phyloP scores from a whole-genome alignment of 2,113 vertebrate genomes.

The Poeciliopsis turrubarensis region DNA sequence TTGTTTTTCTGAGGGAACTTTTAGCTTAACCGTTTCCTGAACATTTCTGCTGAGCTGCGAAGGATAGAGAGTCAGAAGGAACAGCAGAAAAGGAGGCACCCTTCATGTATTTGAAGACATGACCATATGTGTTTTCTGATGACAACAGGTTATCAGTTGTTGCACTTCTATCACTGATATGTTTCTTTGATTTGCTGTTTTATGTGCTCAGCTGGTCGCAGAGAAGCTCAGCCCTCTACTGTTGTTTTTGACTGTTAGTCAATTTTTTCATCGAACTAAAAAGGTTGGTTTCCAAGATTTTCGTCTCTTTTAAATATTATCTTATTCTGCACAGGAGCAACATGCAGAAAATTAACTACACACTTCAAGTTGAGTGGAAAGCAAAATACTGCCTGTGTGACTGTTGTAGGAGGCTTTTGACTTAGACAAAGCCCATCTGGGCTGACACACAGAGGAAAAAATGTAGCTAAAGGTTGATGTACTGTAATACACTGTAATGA shows the following conservation, averaged over 20 bases:
- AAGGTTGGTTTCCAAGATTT: conserved; percentile 14
- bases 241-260: not conserved
- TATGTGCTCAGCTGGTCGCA: conserved; percentile 29
- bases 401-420: conserved; percentile 46
- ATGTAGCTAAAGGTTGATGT: conserved; percentile 37
- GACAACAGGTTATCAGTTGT: conserved; percentile 7
- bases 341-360: conserved; percentile 23
- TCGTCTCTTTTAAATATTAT: conserved; percentile 6
- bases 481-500: conserved; percentile 26
- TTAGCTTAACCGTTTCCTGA: conserved; percentile 59
- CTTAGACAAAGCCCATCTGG: conserved; percentile 48
- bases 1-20: conserved; percentile 23
- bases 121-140: conserved; percentile 13
- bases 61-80: conserved; percentile 30
- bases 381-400: conserved; percentile 39
- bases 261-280: not conserved
- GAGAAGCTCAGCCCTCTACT: conserved; percentile 12
- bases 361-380: conserved; percentile 38
- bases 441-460: conserved; percentile 24
- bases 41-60: conserved; percentile 39
- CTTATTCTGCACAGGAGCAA: not conserved
- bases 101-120: conserved; percentile 6
- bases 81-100: conserved; percentile 26
- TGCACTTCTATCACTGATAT: conserved; percentile 32
- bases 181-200: not conserved